Base-by-base conservation (phyloP, 2,113 vertebrate genomes). In the Oxyura jamaicensis region DNA sequence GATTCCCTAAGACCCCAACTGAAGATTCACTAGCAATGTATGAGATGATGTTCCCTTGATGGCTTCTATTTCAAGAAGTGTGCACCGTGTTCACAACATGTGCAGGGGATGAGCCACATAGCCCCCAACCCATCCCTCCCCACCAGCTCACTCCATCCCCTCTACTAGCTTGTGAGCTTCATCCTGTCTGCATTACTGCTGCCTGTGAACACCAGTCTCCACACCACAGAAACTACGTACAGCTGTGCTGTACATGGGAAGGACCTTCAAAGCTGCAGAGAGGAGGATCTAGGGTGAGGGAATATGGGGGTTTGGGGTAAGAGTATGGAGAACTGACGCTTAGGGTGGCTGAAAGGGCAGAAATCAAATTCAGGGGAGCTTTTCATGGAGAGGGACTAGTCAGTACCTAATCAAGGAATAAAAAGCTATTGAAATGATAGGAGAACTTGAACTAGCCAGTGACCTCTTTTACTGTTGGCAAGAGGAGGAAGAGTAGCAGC, bases 361-460 rank as follows among this genome's bases (percentile, higher is more conserved):
- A 72, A 71, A 75, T 56, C 10, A 46, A 71, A 67, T 17, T 48
- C 59, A n/a, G 13, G 66, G 33, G 31, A 72, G 39, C 33, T 75
- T 55, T 25, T 77, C 0, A 0, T 22, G 41, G 35, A 85, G 58
- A 67, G n/a, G 44, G 25, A 18, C 2, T 28, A 25, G 0, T 77
- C 67, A 46, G 22, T 66, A 42, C 53, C 33, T 69, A 4, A 72
- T 18, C 35, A 76, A 52, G 48, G 42, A 82, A 65, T 21, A 36
- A 33, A 6, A 83, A 16, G 25, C 23, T 31, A 78, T 16, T 36
- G 65, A 52, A 62, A 44, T 5, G 11, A 56, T 26, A 55, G 3
- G 3, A 86, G 12, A 88, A 46, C 13, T 2, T 23, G n/a, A 73
- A 71, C 58, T 71, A 28, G 13, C 21, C n/a, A 2, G 11, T 67